Conservation (phyloP, 1,140 invertebrate genomes). For the Drosophila sturtevanti region DNA sequence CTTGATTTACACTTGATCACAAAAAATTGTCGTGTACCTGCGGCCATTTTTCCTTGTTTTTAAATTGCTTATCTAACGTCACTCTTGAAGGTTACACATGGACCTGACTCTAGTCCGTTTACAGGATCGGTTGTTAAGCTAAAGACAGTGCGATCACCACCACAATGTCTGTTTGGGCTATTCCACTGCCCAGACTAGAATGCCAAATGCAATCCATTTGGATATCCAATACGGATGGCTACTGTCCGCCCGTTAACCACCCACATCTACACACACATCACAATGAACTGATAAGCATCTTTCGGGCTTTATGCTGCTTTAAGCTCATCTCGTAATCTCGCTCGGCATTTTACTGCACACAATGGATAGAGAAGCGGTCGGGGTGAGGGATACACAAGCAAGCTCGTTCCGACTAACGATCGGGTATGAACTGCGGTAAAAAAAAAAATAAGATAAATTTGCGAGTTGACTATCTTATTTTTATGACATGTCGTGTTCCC, state of each 20-base stretch:
- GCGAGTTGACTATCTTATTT: conserved; percentile 22
- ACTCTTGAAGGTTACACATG: no score
- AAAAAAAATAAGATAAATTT: conserved; percentile 2
- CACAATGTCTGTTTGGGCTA: background rate
- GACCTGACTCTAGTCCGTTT: background rate
- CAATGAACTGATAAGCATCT: conserved; percentile 65
- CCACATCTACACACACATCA: conserved; percentile 38
- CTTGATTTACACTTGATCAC: conserved; percentile 40
- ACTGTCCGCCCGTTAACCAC: conserved; percentile 22
- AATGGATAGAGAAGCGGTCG: conserved; percentile 1
- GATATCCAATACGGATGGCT: conserved; percentile 7
- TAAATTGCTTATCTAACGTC: no score
- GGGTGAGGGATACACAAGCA: conserved; percentile 10
- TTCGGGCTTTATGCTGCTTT: conserved; percentile 46
- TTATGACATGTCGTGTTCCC: conserved; percentile 40
- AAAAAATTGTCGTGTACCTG: conserved; percentile 41
- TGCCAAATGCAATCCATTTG: conserved; percentile 36
- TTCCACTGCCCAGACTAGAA: conserved; percentile 47
- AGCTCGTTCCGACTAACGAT: conserved; percentile 29
- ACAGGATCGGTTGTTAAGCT: background rate
- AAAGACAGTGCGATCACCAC: background rate
- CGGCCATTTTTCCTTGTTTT: conserved; percentile 34
- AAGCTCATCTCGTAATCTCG: conserved; percentile 45
- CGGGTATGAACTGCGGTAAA: conserved; percentile 37
- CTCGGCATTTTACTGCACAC: conserved; percentile 37